phyloP scores from a whole-genome alignment of 1,140 invertebrate genomes.

The Drosophila jambulina region DNA sequence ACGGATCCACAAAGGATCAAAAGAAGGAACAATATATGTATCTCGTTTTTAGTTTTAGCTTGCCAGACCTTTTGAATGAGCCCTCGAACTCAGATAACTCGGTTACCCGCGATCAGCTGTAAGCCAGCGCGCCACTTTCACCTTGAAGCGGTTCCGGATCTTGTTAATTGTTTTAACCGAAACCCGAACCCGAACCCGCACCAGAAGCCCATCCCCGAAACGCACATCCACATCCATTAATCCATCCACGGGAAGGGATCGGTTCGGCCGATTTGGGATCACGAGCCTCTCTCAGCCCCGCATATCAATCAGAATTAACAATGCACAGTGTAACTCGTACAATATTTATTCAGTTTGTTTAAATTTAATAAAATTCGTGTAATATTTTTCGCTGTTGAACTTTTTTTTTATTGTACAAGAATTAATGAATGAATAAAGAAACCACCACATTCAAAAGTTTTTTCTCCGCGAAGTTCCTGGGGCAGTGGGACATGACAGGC shows the following conservation, averaged over 20 bases:
- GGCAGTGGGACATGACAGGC: neutral
- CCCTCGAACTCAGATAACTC: slow-evolving; percentile 25
- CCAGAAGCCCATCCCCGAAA: slow-evolving; percentile 44
- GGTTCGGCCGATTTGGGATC: slow-evolving; percentile 6
- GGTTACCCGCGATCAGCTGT: slow-evolving; percentile 27
- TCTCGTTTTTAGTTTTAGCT: slow-evolving; percentile 82
- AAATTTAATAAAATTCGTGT: slow-evolving; percentile 69
- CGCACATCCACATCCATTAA: slow-evolving; percentile 29
- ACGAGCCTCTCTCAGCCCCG: slow-evolving; percentile 23
- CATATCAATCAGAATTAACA: slow-evolving; percentile 39
- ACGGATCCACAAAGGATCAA: slow-evolving; percentile 26
- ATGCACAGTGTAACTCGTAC: slow-evolving; percentile 66
- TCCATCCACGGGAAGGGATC: slow-evolving; percentile 18
- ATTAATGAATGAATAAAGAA: slow-evolving; percentile 78
- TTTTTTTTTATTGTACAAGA: slow-evolving; percentile 70
- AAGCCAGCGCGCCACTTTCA: slow-evolving; percentile 44
- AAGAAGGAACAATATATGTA: slow-evolving; percentile 59
- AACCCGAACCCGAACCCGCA: slow-evolving; percentile 54
- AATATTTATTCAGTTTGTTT: slow-evolving; percentile 82
- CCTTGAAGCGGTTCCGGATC: slow-evolving; percentile 62
- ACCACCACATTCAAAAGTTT: slow-evolving; percentile 69
- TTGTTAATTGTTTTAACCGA: slow-evolving; percentile 78
- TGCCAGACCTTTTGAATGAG: slow-evolving; percentile 65
- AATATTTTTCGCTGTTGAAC: slow-evolving; percentile 74
- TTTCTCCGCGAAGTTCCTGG: neutral